Percentiles rank a stretch among this genome's conserved stretches.
phyloP scores from a whole-genome alignment of 1,140 invertebrate genomes.

The Hestina assimilis region DNA sequence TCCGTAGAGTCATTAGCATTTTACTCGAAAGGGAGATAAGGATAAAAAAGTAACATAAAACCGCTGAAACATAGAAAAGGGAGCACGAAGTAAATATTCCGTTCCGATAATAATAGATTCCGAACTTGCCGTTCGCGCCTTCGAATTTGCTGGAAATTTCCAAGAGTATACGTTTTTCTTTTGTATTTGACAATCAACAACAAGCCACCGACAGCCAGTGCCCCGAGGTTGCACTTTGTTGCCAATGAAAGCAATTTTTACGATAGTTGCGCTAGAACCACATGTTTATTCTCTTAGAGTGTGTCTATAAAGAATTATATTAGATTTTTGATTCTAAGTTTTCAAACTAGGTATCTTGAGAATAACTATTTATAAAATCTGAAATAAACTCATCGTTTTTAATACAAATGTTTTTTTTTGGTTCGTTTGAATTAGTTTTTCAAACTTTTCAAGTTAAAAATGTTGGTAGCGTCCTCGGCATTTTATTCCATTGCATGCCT shows the following conservation, averaged over 20 bases:
- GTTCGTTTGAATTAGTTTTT: no score
- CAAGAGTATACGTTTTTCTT: conserved; percentile 14
- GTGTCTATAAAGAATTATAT: no score
- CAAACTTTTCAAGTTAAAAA: no score
- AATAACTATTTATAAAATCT: no score
- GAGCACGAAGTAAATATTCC: conserved; percentile 6
- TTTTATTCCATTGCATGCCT: no score
- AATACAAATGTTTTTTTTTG: no score
- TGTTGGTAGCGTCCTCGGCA: no score
- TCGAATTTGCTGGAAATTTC: conserved; percentile 17
- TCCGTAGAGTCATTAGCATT: neutral
- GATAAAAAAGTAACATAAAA: neutral
- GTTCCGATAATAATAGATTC: conserved; percentile 24
- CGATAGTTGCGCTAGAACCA: neutral
- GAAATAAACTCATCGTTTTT: no score
- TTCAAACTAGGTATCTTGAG: no score
- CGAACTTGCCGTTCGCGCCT: conserved; percentile 10
- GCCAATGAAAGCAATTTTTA: conserved; percentile 5
- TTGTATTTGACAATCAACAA: conserved; percentile 19
- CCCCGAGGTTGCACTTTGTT: conserved; percentile 10
- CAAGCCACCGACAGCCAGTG: neutral
- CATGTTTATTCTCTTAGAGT: conserved; percentile 6
- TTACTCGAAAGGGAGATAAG: neutral
- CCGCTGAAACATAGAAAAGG: neutral
- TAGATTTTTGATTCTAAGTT: no score